phyloP scores from a whole-genome alignment of 2,888 invertebrate genomes.

The Tricholauxania praeusta region DNA sequence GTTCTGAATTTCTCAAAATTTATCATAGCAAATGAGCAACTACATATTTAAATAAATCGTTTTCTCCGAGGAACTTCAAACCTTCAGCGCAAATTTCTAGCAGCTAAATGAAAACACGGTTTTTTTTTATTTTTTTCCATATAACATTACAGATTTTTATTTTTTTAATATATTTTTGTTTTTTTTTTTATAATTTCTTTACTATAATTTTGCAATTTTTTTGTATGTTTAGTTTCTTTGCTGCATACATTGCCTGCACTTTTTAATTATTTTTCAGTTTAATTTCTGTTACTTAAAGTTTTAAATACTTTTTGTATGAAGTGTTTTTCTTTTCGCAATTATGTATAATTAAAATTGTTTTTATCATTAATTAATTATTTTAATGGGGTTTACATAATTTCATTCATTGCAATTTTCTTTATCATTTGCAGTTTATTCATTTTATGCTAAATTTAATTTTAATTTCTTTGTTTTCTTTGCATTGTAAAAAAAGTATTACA shows the following conservation, averaged over 20 bases:
- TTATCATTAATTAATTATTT: slow-evolving; percentile 38
- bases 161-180: slow-evolving; percentile 48
- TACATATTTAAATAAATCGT: too few species aligned
- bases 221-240: slow-evolving; percentile 39
- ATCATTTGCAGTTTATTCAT: slow-evolving; percentile 40
- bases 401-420: slow-evolving; percentile 32
- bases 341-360: slow-evolving; percentile 22
- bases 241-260: background rate
- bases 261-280: slow-evolving; percentile 33
- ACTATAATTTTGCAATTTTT: slow-evolving; percentile 48
- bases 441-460: slow-evolving; percentile 34
- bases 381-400: slow-evolving; percentile 36
- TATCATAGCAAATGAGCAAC: too few species aligned
- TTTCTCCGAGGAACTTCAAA: too few species aligned
- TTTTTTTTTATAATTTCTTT: slow-evolving; percentile 51
- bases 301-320: slow-evolving; percentile 37
- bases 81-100: too few species aligned
- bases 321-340: slow-evolving; percentile 36
- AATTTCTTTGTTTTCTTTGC: slow-evolving; percentile 46
- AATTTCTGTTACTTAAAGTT: background rate
- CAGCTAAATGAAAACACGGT: too few species aligned
- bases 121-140: slow-evolving; percentile 57
- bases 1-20: too few species aligned
- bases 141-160: slow-evolving; percentile 66
- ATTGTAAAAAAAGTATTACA: slow-evolving; percentile 58